Percentiles rank a stretch among this genome's conserved stretches.
Evolutionary conservation across 2,888 invertebrate species (phyloP).

Genomic region (Platycheirus albimanus): DNA sequence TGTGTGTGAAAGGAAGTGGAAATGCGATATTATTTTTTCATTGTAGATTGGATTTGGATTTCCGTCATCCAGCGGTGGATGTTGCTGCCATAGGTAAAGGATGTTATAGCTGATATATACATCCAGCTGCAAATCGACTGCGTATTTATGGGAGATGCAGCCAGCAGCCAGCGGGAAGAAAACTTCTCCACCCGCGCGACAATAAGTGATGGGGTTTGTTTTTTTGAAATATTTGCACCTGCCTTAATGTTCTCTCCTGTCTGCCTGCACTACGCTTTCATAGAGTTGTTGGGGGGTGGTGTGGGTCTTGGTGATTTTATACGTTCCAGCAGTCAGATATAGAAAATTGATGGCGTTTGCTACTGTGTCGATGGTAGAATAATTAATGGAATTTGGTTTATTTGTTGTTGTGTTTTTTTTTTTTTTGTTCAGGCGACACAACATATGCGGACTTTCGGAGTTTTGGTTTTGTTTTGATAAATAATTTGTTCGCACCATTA

Average conservation of each 20-base stretch:
- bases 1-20: conserved; percentile 65
- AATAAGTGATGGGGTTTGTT: too few species aligned
- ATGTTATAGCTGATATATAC: conserved; percentile 8
- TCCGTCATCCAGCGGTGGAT: conserved; percentile 61
- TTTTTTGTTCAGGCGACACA: background rate
- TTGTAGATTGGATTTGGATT: conserved; percentile 71
- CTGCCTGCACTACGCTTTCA: conserved; percentile 7
- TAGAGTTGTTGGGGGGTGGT: background rate
- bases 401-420: too few species aligned
- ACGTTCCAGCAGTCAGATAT: conserved; percentile 6
- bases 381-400: conserved; percentile 65
- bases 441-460: conserved; percentile 44
- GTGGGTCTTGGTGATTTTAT: too few species aligned
- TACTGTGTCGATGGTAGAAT: conserved; percentile 33
- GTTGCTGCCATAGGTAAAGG: conserved; percentile 13
- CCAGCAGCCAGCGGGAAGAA: background rate
- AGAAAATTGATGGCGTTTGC: conserved; percentile 25
- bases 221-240: conserved; percentile 15
- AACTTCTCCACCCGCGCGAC: too few species aligned
- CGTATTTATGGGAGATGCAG: background rate
- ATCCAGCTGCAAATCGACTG: background rate
- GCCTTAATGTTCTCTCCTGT: conserved; percentile 22
- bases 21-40: conserved; percentile 67
- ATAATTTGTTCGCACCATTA: conserved; percentile 63
- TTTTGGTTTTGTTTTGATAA: conserved; percentile 36